phyloP scores from a whole-genome alignment of 2,888 invertebrate species.

The Agrochola litura region DNA sequence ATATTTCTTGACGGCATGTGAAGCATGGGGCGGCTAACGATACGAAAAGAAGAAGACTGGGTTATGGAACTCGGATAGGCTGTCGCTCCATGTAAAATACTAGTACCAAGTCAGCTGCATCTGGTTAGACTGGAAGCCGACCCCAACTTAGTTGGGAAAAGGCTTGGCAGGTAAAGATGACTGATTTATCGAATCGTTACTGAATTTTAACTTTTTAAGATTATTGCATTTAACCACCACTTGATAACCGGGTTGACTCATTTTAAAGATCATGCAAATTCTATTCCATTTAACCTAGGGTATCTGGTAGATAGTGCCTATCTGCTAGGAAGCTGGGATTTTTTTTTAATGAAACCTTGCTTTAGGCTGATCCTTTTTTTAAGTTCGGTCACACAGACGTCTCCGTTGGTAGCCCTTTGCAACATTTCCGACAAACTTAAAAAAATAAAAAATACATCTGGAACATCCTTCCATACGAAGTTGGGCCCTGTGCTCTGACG shows the following conservation, averaged over 20 bases:
- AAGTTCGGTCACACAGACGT: neutral
- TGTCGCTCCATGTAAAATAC: neutral
- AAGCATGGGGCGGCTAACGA: too few relatives aligned
- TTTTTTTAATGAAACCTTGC: too few relatives aligned
- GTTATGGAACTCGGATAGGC: neutral
- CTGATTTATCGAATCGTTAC: neutral
- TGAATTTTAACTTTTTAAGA: neutral
- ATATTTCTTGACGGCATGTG: too few relatives aligned
- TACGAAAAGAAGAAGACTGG: too few relatives aligned
- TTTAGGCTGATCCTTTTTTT: neutral
- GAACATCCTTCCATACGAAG: slow-evolving; percentile 70
- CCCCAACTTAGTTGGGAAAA: neutral
- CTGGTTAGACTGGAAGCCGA: neutral
- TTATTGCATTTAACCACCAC: too few relatives aligned
- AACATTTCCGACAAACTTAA: neutral
- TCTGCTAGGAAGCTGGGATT: neutral
- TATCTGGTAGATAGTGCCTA: neutral
- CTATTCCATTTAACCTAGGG: neutral
- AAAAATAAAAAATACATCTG: slow-evolving; percentile 24
- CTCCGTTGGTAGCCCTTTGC: fast-evolving
- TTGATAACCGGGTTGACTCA: neutral
- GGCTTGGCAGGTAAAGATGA: neutral
- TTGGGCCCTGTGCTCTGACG: slow-evolving; percentile 83
- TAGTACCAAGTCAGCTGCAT: neutral
- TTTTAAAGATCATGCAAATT: neutral